Conservation (phyloP, 1,140 invertebrate species). For the Bombus turneri region DNA sequence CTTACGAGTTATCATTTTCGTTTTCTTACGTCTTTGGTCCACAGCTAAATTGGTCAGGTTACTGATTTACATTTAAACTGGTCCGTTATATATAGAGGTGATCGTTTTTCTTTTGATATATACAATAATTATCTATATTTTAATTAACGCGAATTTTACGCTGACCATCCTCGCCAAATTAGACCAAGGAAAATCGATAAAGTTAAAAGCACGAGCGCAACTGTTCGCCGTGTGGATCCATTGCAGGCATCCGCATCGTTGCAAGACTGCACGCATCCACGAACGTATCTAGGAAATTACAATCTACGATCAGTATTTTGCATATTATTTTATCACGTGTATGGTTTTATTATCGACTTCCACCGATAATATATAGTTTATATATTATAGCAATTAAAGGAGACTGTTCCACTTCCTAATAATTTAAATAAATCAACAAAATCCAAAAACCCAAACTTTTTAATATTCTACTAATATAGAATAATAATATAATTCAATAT, state of each 20-base stretch:
- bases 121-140: constrained; percentile 35
- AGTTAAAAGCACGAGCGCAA: constrained; percentile 41
- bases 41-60: constrained; percentile 46
- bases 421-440: too few species aligned
- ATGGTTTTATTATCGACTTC: too few species aligned
- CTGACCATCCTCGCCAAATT: constrained; percentile 12
- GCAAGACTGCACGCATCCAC: constrained; percentile 93
- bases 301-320: not conserved
- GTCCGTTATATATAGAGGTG: constrained; percentile 19
- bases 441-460: too few species aligned
- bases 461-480: too few species aligned
- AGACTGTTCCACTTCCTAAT: too few species aligned
- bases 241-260: constrained; percentile 94
- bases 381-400: too few species aligned
- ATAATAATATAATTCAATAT: too few species aligned
- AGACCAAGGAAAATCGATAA: constrained; percentile 51
- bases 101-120: not conserved
- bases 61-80: constrained; percentile 30
- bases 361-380: too few species aligned
- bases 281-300: constrained; percentile 87
- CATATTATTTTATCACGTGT: too few species aligned
- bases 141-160: constrained; percentile 11
- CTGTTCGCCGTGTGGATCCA: constrained; percentile 41
- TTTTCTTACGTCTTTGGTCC: constrained; percentile 34
- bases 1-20: constrained; percentile 1